These are phyloP conservation scores for Sinohyriopsis cumingii DNA, from an alignment of 2,888 invertebrate genomes.

Conservation along the genomic window DNA sequence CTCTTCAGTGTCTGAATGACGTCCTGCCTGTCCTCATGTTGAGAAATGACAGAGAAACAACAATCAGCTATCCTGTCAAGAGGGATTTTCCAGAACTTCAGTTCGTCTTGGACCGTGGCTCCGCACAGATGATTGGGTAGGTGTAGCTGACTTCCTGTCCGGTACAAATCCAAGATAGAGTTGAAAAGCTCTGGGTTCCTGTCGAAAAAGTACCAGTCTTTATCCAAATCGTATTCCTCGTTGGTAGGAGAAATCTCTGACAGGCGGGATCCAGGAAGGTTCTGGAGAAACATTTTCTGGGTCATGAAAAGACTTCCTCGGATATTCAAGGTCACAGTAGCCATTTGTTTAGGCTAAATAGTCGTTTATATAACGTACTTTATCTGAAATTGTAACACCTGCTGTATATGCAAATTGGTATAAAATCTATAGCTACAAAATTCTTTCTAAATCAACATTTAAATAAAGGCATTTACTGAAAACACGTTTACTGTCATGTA, in stretches of 20 bases:
- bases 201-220: conserved; percentile 54
- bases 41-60: conserved; percentile 16
- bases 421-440: no score
- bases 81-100: conserved; percentile 54
- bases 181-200: conserved; percentile 54
- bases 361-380: no score
- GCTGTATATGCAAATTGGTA: no score
- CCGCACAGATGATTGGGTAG: conserved; percentile 36
- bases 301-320: conserved; percentile 38
- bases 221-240: conserved; percentile 30
- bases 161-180: conserved; percentile 49
- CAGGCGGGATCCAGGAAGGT: conserved; percentile 34
- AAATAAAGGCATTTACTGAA: no score
- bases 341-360: neutral
- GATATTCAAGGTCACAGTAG: conserved; percentile 31
- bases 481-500: no score
- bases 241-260: conserved; percentile 18
- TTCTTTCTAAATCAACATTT: no score
- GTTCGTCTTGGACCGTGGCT: conserved; percentile 37
- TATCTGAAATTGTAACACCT: no score
- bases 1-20: conserved; percentile 6
- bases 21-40: conserved; percentile 9
- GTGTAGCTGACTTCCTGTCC: conserved; percentile 49
- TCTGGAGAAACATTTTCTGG: conserved; percentile 22
- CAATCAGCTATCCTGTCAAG: conserved; percentile 20